A percentile compares a stretch with the other conserved stretches of the same genome.
These are phyloP conservation scores for Drosophila erecta DNA, from an alignment of 1,140 invertebrate species.

Conservation along the genomic window DNA sequence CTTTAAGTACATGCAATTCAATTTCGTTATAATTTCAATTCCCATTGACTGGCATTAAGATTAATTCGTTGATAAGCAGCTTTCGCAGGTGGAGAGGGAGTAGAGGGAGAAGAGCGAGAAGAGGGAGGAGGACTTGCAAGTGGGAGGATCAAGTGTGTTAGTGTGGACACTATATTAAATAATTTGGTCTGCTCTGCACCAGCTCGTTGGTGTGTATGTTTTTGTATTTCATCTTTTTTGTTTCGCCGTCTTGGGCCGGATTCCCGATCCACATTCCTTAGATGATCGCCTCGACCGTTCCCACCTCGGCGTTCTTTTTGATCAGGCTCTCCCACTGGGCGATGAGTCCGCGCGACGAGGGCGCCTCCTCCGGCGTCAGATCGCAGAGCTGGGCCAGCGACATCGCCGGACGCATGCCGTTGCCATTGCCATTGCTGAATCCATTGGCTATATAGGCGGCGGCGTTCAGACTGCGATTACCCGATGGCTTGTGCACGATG, in stretches of 20 bases:
- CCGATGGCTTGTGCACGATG: constrained; percentile 46
- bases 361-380: constrained; percentile 86
- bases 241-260: not conserved
- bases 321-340: constrained; percentile 88
- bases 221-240: not conserved
- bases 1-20: constrained; percentile 58
- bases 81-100: constrained; percentile 6
- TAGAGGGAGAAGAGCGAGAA: not conserved
- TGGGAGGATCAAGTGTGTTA: constrained; percentile 3
- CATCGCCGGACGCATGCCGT: constrained; percentile 86
- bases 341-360: constrained; percentile 87
- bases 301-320: constrained; percentile 85
- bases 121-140: not conserved
- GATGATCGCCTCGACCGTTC: constrained; percentile 58
- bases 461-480: constrained; percentile 62
- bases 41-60: constrained; percentile 33
- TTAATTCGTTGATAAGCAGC: constrained; percentile 68
- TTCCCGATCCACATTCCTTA: constrained; percentile 19
- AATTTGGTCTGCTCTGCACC: constrained; percentile 74
- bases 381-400: constrained; percentile 87
- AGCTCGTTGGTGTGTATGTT: constrained; percentile 27
- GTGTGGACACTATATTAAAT: constrained; percentile 69
- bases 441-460: constrained; percentile 46
- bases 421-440: constrained; percentile 25
- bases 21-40: constrained; percentile 27